Evolutionary conservation across 1,140 invertebrate genomes (phyloP).

Genomic region (Charaxes varanes): DNA sequence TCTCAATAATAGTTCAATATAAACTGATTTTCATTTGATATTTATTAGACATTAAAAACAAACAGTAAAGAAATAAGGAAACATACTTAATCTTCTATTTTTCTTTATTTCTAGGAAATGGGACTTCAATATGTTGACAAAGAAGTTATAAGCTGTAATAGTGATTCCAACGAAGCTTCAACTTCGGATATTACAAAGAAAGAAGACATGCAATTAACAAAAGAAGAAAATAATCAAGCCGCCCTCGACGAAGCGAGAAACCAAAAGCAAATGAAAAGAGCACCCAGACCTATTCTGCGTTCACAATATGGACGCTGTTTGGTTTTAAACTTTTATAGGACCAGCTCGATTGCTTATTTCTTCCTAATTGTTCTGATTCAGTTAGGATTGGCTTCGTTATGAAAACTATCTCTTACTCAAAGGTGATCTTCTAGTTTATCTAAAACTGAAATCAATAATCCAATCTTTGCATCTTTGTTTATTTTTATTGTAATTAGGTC

Average conservation of each 20-base stretch:
- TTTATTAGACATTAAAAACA: too few relatives aligned
- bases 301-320: slow-evolving; percentile 14
- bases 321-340: slow-evolving; percentile 3
- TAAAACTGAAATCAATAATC: too few relatives aligned
- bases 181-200: slow-evolving; percentile 33
- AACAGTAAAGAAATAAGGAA: background rate
- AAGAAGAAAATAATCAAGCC: slow-evolving; percentile 7
- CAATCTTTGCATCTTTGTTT: too few relatives aligned
- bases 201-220: slow-evolving; percentile 25
- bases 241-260: slow-evolving; percentile 34
- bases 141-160: slow-evolving; percentile 51
- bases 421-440: too few relatives aligned
- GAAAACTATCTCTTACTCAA: too few relatives aligned
- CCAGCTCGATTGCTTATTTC: too few relatives aligned
- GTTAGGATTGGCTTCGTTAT: too few relatives aligned
- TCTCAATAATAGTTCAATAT: too few relatives aligned
- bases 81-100: slow-evolving; percentile 8
- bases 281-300: slow-evolving; percentile 78
- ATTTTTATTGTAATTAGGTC: too few relatives aligned
- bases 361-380: too few relatives aligned
- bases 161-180: slow-evolving; percentile 56
- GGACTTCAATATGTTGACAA: slow-evolving; percentile 50
- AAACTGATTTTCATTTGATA: too few relatives aligned
- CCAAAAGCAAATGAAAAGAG: slow-evolving; percentile 66
- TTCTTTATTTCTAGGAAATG: slow-evolving; percentile 56